phyloP scores from a whole-genome alignment of 2,888 invertebrate species.

The Iselma pallidipennis region DNA sequence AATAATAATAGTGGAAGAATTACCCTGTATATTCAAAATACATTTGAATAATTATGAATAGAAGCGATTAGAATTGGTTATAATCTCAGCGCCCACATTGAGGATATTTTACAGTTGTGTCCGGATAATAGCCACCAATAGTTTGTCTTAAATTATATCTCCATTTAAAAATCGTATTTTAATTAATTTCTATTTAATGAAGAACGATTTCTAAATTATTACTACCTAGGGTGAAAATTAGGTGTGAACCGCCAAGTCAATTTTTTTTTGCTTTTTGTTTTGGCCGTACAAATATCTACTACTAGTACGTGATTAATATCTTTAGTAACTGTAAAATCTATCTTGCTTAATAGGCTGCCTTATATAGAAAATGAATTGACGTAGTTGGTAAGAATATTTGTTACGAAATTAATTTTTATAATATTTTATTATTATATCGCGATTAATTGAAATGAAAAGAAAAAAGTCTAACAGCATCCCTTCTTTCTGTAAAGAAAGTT shows the following conservation, averaged over 20 bases:
- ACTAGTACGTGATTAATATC: constrained; percentile 23
- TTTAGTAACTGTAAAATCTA: constrained; percentile 28
- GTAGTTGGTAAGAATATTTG: neutral
- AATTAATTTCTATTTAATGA: neutral
- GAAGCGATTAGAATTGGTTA: no score
- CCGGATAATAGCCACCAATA: no score
- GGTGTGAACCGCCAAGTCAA: constrained; percentile 8
- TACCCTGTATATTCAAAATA: no score
- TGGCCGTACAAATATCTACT: neutral
- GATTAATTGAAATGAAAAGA: no score
- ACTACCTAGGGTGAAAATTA: constrained; percentile 24
- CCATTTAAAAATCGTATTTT: no score
- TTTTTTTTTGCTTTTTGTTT: neutral
- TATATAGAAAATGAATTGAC: constrained; percentile 27
- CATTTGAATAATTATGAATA: no score
- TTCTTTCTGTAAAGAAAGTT: neutral
- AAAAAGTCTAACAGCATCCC: no score
- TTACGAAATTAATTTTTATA: neutral
- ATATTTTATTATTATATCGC: no score
- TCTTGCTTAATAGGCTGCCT: constrained; percentile 25
- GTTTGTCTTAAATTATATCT: no score
- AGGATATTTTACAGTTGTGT: no score
- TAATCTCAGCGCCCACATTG: no score
- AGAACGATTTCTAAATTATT: constrained; percentile 2
- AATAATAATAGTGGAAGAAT: no score